phyloP scores from a whole-genome alignment of 2,888 invertebrate species.

The Synanthedon vespiformis region DNA sequence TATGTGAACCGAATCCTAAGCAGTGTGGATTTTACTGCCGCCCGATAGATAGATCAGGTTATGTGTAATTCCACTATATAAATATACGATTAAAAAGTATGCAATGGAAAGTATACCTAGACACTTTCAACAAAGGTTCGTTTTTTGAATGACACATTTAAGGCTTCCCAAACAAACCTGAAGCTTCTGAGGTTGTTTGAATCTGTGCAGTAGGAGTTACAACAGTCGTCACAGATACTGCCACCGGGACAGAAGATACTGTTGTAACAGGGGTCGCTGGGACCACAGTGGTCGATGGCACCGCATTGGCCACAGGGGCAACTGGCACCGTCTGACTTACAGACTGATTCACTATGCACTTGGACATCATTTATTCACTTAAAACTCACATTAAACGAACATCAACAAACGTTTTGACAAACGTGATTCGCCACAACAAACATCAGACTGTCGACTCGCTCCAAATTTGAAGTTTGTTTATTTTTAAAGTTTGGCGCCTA shows the following conservation, averaged over 20 bases:
- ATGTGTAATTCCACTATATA: too few relatives aligned
- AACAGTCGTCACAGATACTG: slow-evolving; percentile 16
- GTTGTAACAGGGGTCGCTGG: slow-evolving; percentile 24
- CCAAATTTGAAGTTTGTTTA: slow-evolving; percentile 65
- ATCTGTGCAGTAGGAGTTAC: not conserved
- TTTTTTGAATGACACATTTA: slow-evolving; percentile 2
- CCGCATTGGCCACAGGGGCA: slow-evolving; percentile 11
- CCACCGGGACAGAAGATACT: slow-evolving; percentile 18
- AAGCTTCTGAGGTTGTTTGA: slow-evolving; percentile 26
- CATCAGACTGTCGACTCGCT: slow-evolving; percentile 62
- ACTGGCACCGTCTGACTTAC: slow-evolving; percentile 38
- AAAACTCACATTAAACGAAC: slow-evolving; percentile 18
- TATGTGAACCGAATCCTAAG: too few relatives aligned
- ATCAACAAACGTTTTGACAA: slow-evolving; percentile 36
- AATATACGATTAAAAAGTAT: too few relatives aligned
- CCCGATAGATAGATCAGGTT: too few relatives aligned
- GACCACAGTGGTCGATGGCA: slow-evolving; percentile 13
- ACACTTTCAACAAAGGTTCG: not conserved
- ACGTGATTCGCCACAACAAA: slow-evolving; percentile 44
- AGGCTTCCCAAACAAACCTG: slow-evolving; percentile 26
- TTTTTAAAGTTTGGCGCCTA: slow-evolving; percentile 69
- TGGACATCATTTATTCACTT: slow-evolving; percentile 38
- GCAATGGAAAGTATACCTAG: not conserved
- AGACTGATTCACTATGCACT: slow-evolving; percentile 63
- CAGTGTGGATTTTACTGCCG: too few relatives aligned